Base-by-base conservation (phyloP, 2,113 vertebrate genomes). In the Acanthochromis polyacanthus region DNA sequence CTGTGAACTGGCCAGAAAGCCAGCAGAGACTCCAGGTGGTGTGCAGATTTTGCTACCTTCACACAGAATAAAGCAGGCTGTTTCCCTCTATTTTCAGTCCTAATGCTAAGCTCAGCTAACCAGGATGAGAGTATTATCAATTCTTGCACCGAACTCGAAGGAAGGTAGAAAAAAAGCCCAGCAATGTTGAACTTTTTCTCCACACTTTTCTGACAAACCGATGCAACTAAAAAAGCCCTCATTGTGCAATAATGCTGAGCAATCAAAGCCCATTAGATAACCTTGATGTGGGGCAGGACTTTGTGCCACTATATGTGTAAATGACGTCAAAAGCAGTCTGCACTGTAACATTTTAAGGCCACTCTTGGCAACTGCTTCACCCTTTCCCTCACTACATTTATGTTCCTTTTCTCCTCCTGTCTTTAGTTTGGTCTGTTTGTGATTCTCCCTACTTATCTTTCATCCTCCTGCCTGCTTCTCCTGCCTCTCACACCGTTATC, bases 261-360 rank as follows among this genome's bases (percentile, higher is more conserved):
- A 53, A 43, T 40, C 14, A 60, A 53, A 60, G 17, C 38, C 23
- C 53, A 9, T 55, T 4, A 57, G 30, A 20, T 52, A 56, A 61
- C 16, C 0, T 52, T n/a, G 56, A 58, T 23, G 52, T 5, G 15
- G 22, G 23, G 50, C 60, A 30, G 43, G 52, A 70, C 15, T 20
- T 10, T 17, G 22, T 48, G 14, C 17, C 22, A 5, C 10, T 51
- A 1, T 0, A 51, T 12, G 45, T 22, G 6, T 3, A 55, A 70
- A 53, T 65, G 53, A 62, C 11, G 5, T 74, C 48, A 71, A 22
- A 15, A 17, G 3, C 12, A 53, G 8, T 46, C 52, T 62, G 64
- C 45, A 53, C 4, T 74, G 30, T 73, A 38, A 75, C 38, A 62
- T 48, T 67, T 70, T 58, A 71, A 60, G 32, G 68, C 71, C 14